Evolutionary conservation across 2,113 vertebrate species (phyloP).

Genomic region (Paramormyrops kingsleyae): DNA sequence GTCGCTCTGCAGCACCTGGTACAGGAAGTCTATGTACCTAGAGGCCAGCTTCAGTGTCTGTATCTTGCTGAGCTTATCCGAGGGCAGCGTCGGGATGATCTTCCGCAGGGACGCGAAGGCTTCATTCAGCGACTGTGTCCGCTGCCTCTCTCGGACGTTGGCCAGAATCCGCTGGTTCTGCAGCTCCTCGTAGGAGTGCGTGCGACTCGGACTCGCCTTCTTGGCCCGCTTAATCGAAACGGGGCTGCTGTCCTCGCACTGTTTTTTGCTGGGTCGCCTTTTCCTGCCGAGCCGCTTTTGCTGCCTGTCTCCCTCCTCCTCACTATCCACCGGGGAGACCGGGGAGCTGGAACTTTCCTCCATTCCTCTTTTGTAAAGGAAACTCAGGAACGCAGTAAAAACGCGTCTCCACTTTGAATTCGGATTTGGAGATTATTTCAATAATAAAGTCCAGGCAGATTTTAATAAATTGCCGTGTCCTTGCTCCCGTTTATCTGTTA

Average conservation of each 20-base stretch:
- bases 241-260: slow-evolving; percentile 60
- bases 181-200: slow-evolving; percentile 70
- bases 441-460: slow-evolving; percentile 21
- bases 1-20: slow-evolving; percentile 73
- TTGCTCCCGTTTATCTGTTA: slow-evolving; percentile 6
- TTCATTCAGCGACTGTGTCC: slow-evolving; percentile 73
- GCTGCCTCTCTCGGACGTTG: slow-evolving; percentile 68
- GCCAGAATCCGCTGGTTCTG: slow-evolving; percentile 73
- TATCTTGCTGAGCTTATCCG: slow-evolving; percentile 74
- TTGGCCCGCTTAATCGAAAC: slow-evolving; percentile 56
- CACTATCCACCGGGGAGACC: slow-evolving; percentile 68
- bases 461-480: background rate
- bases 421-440: slow-evolving; percentile 48
- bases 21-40: slow-evolving; percentile 71
- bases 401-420: slow-evolving; percentile 56
- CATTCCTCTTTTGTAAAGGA: slow-evolving; percentile 65
- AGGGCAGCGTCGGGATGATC: slow-evolving; percentile 73
- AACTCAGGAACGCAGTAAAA: slow-evolving; percentile 53
- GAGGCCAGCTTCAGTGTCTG: slow-evolving; percentile 72
- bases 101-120: slow-evolving; percentile 69
- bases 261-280: slow-evolving; percentile 63
- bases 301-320: slow-evolving; percentile 69
- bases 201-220: slow-evolving; percentile 59
- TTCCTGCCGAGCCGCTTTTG: slow-evolving; percentile 57
- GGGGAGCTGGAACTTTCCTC: slow-evolving; percentile 68